Conservation (phyloP, 2,797 vertebrate genomes). For the Thamnophis elegans region DNA sequence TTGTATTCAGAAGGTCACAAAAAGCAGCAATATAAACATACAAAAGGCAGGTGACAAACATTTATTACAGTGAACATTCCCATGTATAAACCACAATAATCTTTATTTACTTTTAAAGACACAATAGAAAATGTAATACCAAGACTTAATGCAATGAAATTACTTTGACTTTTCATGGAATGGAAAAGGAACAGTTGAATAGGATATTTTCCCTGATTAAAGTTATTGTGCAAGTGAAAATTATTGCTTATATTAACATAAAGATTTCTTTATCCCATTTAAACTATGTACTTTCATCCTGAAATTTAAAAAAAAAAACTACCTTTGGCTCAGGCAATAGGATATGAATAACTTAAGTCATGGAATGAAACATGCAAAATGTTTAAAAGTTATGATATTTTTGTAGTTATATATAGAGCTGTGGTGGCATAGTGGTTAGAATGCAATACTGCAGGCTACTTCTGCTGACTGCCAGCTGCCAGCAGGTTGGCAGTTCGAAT, state of each 20-base stretch:
- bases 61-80: slow-evolving; percentile 49
- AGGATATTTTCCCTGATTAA: slow-evolving; percentile 56
- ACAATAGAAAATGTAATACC: slow-evolving; percentile 45
- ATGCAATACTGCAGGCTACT: no score
- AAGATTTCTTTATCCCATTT: slow-evolving; percentile 46
- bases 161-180: slow-evolving; percentile 40
- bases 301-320: slow-evolving; percentile 32
- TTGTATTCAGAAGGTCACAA: slow-evolving; percentile 20
- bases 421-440: no score
- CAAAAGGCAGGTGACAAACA: slow-evolving; percentile 47
- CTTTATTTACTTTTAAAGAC: slow-evolving; percentile 40
- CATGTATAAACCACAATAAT: slow-evolving; percentile 46
- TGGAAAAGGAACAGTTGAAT: slow-evolving; percentile 47
- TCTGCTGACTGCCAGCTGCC: no score
- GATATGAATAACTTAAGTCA: neutral
- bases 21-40: slow-evolving; percentile 15
- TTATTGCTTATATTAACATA: slow-evolving; percentile 62
- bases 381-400: no score
- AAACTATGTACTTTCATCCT: slow-evolving; percentile 39
- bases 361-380: no score
- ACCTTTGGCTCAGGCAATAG: slow-evolving; percentile 43
- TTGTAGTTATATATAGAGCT: no score
- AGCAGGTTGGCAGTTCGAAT: no score
- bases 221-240: slow-evolving; percentile 60
- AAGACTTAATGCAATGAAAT: slow-evolving; percentile 58